Evolutionary conservation across 2,113 vertebrate species (phyloP).

Genomic region (Thinocorus orbignyianus): DNA sequence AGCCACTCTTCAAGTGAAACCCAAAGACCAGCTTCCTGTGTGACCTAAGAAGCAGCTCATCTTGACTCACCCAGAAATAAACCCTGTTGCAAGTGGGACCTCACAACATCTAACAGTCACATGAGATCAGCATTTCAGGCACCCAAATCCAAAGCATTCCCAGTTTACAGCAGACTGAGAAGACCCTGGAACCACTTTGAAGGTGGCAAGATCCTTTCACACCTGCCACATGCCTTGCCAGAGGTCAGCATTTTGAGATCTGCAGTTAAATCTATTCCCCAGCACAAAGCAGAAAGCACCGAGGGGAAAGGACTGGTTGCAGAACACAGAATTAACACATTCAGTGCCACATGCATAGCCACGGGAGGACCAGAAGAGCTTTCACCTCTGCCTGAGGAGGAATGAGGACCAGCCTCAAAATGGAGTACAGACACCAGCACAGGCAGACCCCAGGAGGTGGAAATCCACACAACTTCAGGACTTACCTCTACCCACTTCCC

Average conservation of each 20-base stretch:
- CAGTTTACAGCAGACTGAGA: neutral
- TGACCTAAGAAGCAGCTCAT: neutral
- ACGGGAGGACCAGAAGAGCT: neutral
- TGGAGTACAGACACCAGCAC: neutral
- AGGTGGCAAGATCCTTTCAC: neutral
- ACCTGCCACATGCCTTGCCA: neutral
- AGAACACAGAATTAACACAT: neutral
- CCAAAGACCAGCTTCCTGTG: neutral
- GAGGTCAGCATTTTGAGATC: neutral
- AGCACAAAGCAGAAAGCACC: neutral
- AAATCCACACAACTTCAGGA: neutral
- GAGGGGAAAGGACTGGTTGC: neutral
- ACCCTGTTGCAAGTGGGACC: neutral
- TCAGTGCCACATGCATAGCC: rapidly evolving
- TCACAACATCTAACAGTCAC: neutral
- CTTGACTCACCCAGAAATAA: neutral
- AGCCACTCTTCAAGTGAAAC: neutral
- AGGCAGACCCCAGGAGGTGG: neutral
- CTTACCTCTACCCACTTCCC: conserved; percentile 95
- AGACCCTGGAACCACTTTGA: neutral
- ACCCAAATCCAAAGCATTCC: neutral
- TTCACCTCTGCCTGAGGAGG: neutral
- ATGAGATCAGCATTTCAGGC: neutral
- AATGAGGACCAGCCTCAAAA: neutral
- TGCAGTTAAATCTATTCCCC: neutral